Conservation (phyloP, 1,140 invertebrate genomes). For the Temnothorax longispinosus region DNA sequence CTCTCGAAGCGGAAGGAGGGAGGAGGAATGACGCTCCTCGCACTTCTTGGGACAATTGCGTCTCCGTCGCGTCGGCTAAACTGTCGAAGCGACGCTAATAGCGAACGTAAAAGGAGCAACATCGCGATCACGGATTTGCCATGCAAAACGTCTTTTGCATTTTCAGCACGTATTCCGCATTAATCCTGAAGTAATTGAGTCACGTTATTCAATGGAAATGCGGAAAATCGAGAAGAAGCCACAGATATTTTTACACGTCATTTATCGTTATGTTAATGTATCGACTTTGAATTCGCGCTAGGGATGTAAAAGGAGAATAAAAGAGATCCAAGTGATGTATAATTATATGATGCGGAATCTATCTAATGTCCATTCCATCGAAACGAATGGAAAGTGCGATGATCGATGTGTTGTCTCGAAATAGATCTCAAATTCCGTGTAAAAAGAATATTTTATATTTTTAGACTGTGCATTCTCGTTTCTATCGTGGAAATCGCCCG, state of each 20-base stretch:
- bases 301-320: not conserved
- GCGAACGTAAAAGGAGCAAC: conserved; percentile 20
- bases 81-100: conserved; percentile 42
- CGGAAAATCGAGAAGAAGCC: conserved; percentile 4
- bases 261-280: not conserved
- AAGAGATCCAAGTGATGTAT: not conserved
- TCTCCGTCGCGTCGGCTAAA: conserved; percentile 8
- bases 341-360: not conserved
- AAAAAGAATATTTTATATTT: not conserved
- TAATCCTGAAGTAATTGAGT: conserved; percentile 39
- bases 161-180: conserved; percentile 2
- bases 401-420: not conserved
- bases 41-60: conserved; percentile 46
- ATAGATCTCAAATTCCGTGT: not conserved
- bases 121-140: conserved; percentile 17
- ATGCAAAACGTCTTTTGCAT: not conserved
- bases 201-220: not conserved
- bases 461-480: not conserved
- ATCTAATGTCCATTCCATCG: not conserved
- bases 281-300: not conserved
- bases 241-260: not conserved
- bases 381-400: not conserved
- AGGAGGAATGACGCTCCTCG: not conserved
- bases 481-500: not conserved
- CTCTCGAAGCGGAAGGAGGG: not conserved